phyloP scores from a whole-genome alignment of 2,888 invertebrate species.

The Carcina quercana region DNA sequence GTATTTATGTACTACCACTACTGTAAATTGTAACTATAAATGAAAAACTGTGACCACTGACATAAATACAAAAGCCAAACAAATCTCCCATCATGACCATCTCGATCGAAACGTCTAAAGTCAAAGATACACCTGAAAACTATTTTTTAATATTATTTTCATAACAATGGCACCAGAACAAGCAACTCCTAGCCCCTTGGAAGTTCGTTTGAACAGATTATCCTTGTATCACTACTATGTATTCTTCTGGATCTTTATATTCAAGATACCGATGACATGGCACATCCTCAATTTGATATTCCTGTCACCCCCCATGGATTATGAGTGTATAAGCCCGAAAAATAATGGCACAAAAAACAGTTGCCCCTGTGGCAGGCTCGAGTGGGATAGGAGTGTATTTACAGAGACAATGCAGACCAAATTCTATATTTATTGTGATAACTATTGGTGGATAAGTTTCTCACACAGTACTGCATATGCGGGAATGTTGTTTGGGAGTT shows the following conservation, averaged over 20 bases:
- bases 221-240: constrained; percentile 41
- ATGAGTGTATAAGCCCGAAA: constrained; percentile 23
- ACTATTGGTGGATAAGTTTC: constrained; percentile 40
- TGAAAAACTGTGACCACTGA: too few species aligned
- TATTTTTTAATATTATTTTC: too few species aligned
- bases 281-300: constrained; percentile 48
- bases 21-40: too few species aligned
- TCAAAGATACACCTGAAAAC: too few species aligned
- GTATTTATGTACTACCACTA: too few species aligned
- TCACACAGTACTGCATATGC: constrained; percentile 42
- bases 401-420: constrained; percentile 47
- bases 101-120: too few species aligned
- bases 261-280: constrained; percentile 46
- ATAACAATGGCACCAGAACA: too few species aligned
- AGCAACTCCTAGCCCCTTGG: too few species aligned
- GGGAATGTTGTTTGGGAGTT: constrained; percentile 44
- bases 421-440: constrained; percentile 36
- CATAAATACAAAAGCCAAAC: too few species aligned
- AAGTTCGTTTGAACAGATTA: background rate
- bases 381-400: constrained; percentile 40
- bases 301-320: constrained; percentile 45
- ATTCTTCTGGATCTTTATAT: constrained; percentile 34
- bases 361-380: constrained; percentile 42
- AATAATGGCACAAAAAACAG: constrained; percentile 14
- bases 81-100: too few species aligned